A percentile compares a stretch with the other conserved stretches of the same genome.
phyloP scores from a whole-genome alignment of 1,140 invertebrate species.

The Heterodera carotae region DNA sequence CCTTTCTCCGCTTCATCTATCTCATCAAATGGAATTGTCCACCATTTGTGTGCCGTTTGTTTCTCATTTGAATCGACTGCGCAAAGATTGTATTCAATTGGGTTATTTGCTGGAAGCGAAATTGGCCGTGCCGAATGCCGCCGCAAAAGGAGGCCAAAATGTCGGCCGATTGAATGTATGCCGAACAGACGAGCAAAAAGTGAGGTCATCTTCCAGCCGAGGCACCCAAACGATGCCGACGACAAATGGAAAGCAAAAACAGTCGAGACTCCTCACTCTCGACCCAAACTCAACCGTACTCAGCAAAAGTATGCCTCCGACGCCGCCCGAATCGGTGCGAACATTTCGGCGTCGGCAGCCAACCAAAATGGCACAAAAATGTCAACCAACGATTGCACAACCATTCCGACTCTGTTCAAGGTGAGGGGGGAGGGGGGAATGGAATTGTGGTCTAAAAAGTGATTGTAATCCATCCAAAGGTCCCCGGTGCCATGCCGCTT shows the following conservation, averaged over 20 bases:
- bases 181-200: background rate
- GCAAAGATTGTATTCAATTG: background rate
- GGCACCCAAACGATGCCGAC: background rate
- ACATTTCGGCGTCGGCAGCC: background rate
- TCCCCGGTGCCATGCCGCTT: constrained; percentile 14
- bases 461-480: constrained; percentile 10
- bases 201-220: background rate
- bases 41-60: background rate
- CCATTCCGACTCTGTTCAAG: background rate
- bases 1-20: no score
- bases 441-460: no score
- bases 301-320: background rate
- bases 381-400: background rate
- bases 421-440: background rate
- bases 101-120: background rate
- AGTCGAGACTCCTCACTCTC: background rate
- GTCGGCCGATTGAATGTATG: no score
- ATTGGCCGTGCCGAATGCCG: background rate
- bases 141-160: background rate
- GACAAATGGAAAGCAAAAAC: background rate
- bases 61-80: background rate
- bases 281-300: background rate
- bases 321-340: background rate
- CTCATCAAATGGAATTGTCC: background rate
- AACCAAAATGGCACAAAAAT: background rate